phyloP scores from a whole-genome alignment of 2,888 invertebrate genomes.

The Clivina fossor region DNA sequence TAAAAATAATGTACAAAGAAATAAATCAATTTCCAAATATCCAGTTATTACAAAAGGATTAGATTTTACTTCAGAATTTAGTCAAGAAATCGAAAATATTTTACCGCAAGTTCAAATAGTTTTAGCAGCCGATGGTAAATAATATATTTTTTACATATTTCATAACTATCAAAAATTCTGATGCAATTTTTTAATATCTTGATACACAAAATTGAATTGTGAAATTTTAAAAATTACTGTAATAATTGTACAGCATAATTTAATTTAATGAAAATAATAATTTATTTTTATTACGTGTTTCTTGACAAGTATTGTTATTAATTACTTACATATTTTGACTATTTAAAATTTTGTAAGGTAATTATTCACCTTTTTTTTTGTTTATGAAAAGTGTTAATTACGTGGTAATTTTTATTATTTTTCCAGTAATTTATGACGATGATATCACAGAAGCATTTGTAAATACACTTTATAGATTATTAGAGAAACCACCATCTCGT shows the following conservation, averaged over 20 bases:
- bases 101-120: conserved; percentile 65
- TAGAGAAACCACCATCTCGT: conserved; percentile 61
- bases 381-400: conserved; percentile 18
- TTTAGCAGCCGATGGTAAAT: conserved; percentile 81
- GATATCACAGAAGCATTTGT: conserved; percentile 79
- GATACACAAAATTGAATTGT: too few relatives aligned
- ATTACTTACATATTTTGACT: too few relatives aligned
- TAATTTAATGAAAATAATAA: too few relatives aligned
- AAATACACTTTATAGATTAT: conserved; percentile 66
- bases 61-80: conserved; percentile 68
- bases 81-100: conserved; percentile 56
- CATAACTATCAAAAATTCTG: conserved; percentile 19
- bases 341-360: too few relatives aligned
- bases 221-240: too few relatives aligned
- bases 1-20: conserved; percentile 67
- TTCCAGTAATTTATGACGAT: conserved; percentile 83
- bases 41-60: conserved; percentile 65
- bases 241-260: too few relatives aligned
- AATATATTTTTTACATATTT: conserved; percentile 8
- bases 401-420: conserved; percentile 35
- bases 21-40: conserved; percentile 62
- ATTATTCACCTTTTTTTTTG: conserved; percentile 14
- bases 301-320: too few relatives aligned
- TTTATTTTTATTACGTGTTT: too few relatives aligned
- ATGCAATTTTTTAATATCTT: too few relatives aligned